Base-by-base conservation (phyloP, 2,797 vertebrate genomes). In the Fratercula arctica region DNA sequence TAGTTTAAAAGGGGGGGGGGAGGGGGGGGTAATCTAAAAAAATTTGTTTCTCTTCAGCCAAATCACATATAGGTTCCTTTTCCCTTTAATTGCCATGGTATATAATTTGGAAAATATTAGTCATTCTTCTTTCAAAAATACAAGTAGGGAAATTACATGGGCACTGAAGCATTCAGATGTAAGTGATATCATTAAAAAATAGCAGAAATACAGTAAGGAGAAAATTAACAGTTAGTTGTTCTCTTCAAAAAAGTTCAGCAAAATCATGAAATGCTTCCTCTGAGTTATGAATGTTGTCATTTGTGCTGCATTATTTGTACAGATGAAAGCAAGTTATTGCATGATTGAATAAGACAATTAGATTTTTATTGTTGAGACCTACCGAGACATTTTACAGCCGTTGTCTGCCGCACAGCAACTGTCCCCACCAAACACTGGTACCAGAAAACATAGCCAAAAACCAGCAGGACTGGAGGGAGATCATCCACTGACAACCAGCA, bases 31-130 rank as follows among this genome's bases (percentile, higher is more conserved):
- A 24, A 69, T 60, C 53, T 89, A 64, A 64, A 81, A 80, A 73
- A 67, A 63, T 66, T 54, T 60, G 21, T 5, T 90, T 90, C 94
- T 68, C 57, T 90, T 73, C 66, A 76, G 39, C 50, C 77, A 93
- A 69, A 63, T 67, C 26, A 25, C 18, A 46, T 57, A 31, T 21
- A 78, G 45, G 31, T 63, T 18, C 41, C 46, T 53, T 93, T 86
- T 61, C 46, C 46, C 50, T 95, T 90, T 87, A 93, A 90, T 94
- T 81, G 70, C 48, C 61, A 50, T 1, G 2, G 48, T 78, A 69
- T 73, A 50, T 78, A 81, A 93, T 90, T 95, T 86, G 61, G 84
- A 92, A 94, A 94, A 93, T 85, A 87, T 78, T 87, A 93, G 41
- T 92, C 70, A 76, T 92, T 93, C 57, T 78, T 79, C 77, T 90